Base-by-base conservation (phyloP, 2,113 vertebrate genomes). In the Ariopsis seemanni region DNA sequence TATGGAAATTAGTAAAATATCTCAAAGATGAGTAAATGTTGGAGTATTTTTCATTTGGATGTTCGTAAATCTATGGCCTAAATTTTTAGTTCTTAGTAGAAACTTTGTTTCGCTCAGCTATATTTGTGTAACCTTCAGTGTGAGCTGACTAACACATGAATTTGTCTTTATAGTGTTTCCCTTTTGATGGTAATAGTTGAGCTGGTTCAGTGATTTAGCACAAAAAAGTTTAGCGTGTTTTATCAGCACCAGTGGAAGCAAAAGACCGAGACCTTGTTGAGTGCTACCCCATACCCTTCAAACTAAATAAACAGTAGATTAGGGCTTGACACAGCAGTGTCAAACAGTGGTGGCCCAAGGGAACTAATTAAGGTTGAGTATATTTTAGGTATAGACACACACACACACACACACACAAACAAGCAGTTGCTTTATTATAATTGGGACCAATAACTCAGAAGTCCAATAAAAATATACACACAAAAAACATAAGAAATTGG, bases 281-380 rank as follows among this genome's bases (percentile, higher is more conserved):
- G 53, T 67, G 60, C 58, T 84, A 84, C 72, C 62, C 50, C 5
- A 20, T 84, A 72, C 12, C 9, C 18, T 25, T 67, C 77, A 60
- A 85, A 58, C 53, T 87, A 81, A 87, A 85, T 89, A 90, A 89
- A 63, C 81, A 85, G 65, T 60, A 50, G 77, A 92, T 79, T 85
- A 88, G 83, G 60, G 69, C 87, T 85, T 82, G 85, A 88, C 89
- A 90, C 69, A 83, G 84, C 62, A 63, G 88, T 88, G 90, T 78
- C 90, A 88, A 91, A 86, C 88, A 86, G 89, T 78, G 89, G 88
- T 86, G 15, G 78, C 94, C 92, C 93, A 71, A 60, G 93, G 93
- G 94, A 94, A 89, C 93, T 95, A 92, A 95, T 95, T 95, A 95
- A 91, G 74, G 80, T 89, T 63, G 89, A 88, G 91, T 90, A 88